Evolutionary conservation across 2,797 vertebrate species (phyloP), one percentile per base, ranked within the genome.

Genomic region (Rhinichthys osculus): DNA sequence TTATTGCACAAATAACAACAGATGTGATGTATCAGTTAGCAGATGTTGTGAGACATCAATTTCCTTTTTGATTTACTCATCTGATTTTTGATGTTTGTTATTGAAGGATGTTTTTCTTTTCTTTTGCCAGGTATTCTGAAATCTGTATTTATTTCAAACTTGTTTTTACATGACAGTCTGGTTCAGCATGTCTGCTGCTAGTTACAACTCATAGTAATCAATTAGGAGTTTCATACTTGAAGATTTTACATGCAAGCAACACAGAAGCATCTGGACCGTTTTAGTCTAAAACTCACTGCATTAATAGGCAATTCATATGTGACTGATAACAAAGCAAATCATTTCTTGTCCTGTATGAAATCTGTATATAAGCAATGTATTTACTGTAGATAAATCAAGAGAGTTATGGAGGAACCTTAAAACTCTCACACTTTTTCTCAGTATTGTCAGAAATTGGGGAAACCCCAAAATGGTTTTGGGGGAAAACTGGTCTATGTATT

Each of bases 301-400:
- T 74, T 83, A 23, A 74, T 47, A 70, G 79, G 50, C 44, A 7
- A 57, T 72, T 83, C 19, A 64, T 19, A 47, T 17, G 54, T 74
- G 73, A 84, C 6, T 86, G 62, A 90, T 80, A 83, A 83, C 67
- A 81, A 85, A 88, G 52, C 9, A 64, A 89, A 76, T 47, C 21
- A 78, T 35, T 69, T 83, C 30, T 71, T 66, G 84, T 91, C 91
- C 74, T 81, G 82, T 89, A 42, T 67, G 84, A 88, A 88, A 81
- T 88, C 84, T 88, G 77, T 94, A 93, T 95, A 95, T 91, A 94
- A 93, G 93, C 82, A 90, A 88, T 94, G 89, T 93, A 94, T 92
- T 93, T 94, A 93, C 88, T 95, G 93, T 95, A 95, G 91, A 94
- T 94, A 93, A 90, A 92, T 78, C 64, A 59, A 88, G 85, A 86